Conservation (phyloP, 2,797 vertebrate genomes). For the Hypotaenidia okinawae region DNA sequence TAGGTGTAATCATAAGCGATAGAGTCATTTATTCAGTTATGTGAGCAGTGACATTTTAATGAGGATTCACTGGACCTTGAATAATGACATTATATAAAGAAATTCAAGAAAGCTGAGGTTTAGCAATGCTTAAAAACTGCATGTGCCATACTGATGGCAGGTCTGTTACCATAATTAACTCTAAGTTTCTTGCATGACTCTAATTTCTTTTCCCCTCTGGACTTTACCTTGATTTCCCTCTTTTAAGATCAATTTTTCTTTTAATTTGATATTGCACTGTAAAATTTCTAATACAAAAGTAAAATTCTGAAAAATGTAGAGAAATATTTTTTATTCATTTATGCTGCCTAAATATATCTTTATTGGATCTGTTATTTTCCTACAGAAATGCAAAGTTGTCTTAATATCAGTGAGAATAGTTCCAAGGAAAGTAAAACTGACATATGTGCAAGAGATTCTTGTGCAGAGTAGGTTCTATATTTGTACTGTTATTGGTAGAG, state of each 20-base stretch:
- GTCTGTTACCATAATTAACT: neutral
- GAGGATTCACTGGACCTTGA: constrained; percentile 5
- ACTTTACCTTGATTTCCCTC: neutral
- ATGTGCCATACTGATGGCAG: neutral
- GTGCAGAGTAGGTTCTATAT: no score
- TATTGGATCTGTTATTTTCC: neutral
- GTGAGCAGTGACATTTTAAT: neutral
- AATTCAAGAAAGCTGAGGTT: constrained; percentile 15
- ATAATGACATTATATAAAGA: constrained; percentile 38
- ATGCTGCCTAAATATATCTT: neutral
- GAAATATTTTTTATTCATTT: neutral
- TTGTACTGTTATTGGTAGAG: no score
- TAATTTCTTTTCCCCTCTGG: neutral
- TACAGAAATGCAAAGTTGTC: neutral
- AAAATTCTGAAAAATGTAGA: neutral
- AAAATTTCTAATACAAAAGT: neutral
- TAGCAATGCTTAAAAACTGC: neutral
- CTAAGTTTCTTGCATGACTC: neutral
- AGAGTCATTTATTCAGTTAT: neutral
- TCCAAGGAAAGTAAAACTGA: neutral
- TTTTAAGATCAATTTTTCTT: neutral
- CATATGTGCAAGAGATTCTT: neutral
- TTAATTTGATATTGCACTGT: neutral
- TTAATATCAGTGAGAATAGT: neutral
- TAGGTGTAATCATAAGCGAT: neutral